Evolutionary conservation across 2,888 invertebrate species (phyloP), one percentile per base, ranked within the genome.

Genomic region (Mythimna albipuncta): DNA sequence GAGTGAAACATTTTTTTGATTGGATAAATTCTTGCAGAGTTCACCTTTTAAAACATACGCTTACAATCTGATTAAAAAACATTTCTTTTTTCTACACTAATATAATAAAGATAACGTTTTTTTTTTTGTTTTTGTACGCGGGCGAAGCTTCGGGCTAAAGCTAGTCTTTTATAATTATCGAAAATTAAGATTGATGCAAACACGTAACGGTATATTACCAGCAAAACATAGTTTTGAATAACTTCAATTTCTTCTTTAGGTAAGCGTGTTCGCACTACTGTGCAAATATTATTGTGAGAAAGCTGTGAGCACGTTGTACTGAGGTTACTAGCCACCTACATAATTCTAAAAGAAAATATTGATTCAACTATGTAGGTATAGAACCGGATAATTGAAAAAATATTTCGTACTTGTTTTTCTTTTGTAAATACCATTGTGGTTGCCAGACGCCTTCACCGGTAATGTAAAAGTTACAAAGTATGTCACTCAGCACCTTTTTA

Each of bases 401-500:
- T 75, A 63, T 64, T 75, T 64, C 50, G 16, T 21, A 69, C 63
- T 77, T 81, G 75, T 79, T 81, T 84, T 83, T 77, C 71, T 83
- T 83, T 77, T 75, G 73, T 77, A 80, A 77, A 81, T 77, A 79
- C 77, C 73, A 65, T 21, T 83, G 87, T 72, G 83, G 85, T 86
- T 83, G 67, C 72, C 52, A 71, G 73, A 64, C 69, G 72, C 13
- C 64, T 75, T 77, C 58, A 72, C 65, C 64, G 50, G 61, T 75
- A 81, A 71, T 75, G 85, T 86, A 85, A 86, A 85, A 79, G 83
- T 83, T 78, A 59, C 16, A 79, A 82, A 86, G 73, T 86, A 66
- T 87, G 83, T 75, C 73, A 77, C 26, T 73, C 72, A 69, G 44
- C 73, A 82, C 35, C 32, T 78, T 81, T 81, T 75, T 68, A 69